Percentiles rank a stretch among this genome's conserved stretches.
Conservation (phyloP, 2,888 invertebrate species). For the Dynastes maya region DNA sequence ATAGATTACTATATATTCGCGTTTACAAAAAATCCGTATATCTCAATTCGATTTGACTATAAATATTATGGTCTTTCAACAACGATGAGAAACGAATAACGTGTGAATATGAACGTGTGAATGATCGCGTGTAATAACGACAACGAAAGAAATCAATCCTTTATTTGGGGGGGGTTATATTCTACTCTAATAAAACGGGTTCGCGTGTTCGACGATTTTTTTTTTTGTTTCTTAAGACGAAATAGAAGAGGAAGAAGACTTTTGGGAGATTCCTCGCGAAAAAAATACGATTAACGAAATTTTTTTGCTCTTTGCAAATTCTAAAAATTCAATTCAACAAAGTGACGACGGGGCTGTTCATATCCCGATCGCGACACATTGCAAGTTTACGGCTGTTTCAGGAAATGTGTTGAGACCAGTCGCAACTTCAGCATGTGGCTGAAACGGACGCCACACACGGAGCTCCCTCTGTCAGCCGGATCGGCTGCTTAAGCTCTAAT, state of each 20-base stretch:
- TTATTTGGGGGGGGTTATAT: neutral
- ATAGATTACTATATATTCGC: constrained; percentile 1
- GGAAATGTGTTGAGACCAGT: constrained; percentile 92
- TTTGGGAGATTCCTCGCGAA: constrained; percentile 35
- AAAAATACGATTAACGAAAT: constrained; percentile 30
- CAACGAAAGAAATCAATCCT: constrained; percentile 17
- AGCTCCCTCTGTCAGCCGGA: constrained; percentile 50
- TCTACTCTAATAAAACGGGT: constrained; percentile 22
- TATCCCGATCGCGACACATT: constrained; percentile 85
- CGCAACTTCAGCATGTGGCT: constrained; percentile 91
- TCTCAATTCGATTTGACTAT: neutral
- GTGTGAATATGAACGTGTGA: constrained; percentile 1
- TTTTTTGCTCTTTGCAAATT: constrained; percentile 3
- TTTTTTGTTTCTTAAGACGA: constrained; percentile 28
- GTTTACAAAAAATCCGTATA: constrained; percentile 1
- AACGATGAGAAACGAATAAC: neutral
- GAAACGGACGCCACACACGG: constrained; percentile 54
- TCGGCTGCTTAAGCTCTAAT: constrained; percentile 55
- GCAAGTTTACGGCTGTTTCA: constrained; percentile 91
- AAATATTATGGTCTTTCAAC: neutral
- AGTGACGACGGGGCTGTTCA: constrained; percentile 70
- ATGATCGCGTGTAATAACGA: neutral
- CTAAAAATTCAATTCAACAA: constrained; percentile 46
- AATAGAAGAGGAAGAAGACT: constrained; percentile 46
- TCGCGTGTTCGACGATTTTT: constrained; percentile 28